Base-by-base conservation (phyloP, 2,797 vertebrate genomes). In the Melopsittacus undulatus region DNA sequence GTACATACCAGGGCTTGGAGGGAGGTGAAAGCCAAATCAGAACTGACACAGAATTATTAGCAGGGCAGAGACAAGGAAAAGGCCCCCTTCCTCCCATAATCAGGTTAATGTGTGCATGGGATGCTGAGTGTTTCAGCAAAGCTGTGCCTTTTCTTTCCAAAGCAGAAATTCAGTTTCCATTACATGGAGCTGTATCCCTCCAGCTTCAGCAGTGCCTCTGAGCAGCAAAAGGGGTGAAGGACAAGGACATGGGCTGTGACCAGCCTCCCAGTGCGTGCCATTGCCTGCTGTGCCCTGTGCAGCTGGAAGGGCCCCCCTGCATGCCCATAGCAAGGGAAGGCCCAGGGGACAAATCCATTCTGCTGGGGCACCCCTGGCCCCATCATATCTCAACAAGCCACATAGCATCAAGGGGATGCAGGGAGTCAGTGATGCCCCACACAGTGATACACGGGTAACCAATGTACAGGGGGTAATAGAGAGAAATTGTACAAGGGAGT, bases 11-110 rank as follows among this genome's bases (percentile, higher is more conserved):
- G 97, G 94, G 98, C 97, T 95, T 97, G 92, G 96, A 98, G 97
- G 97, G 97, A 98, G 98, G 98, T 97, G 97, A 98, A 98, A 98
- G 97, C 97, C 97, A 98, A 98, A 98, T 98, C 97, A 97, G 94
- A 97, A 97, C 94, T 98, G 98, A 98, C 98, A 98, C 98, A 98
- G 98, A 98, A 98, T 98, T 98, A 98, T 98, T 98, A 98, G 97
- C 96, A 97, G 96, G 97, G 98, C 98, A 96, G 96, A 98, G 98
- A 98, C 98, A 98, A 98, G 98, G 98, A 98, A 99, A 98, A 98
- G 97, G 96, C 96, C 96, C 91, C 73, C 94, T 94, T 83, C 97
- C 95, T 97, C 93, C 96, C 43, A n/a, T 98, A 98, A 98, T 98
- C 98, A 98, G 98, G 98, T 98, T 98, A 98, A 98, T 98, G 98